Base-by-base conservation (phyloP, 2,113 vertebrate species). In the Pachycephala philippinensis region DNA sequence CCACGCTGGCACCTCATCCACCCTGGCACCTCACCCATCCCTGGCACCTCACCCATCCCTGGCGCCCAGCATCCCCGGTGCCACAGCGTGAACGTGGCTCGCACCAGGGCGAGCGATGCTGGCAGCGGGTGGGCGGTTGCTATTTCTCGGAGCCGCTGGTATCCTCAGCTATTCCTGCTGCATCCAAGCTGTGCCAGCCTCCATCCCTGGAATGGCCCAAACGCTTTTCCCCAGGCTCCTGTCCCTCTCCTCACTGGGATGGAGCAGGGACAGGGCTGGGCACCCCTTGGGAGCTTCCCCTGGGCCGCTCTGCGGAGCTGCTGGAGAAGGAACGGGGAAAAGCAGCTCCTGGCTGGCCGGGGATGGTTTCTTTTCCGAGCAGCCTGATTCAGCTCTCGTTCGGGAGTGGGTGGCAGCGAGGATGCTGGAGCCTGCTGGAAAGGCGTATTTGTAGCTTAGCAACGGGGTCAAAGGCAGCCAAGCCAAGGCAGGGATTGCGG, bases 361-460 rank as follows among this genome's bases (percentile, higher is more conserved):
- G 39, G 81, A 35, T 50, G 0, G 28, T 45, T 92, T 45, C 81
- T 69, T 39, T 69, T 42, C n/a, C 13, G 52, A 77, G 87, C 88
- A 75, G 81, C 77, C 78, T 77, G 87, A 88, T 93, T 94, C 87
- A 84, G 87, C 66, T 60, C 1, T 15, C 64, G 9, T 56, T 74
- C 19, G 89, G 93, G 87, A 92, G 92, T 94, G 94, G 86, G 93
- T 71, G 92, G 96, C 28, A 86, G 69, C 6, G 60, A 78, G 88
- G 84, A 95, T 93, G 94, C 94, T 87, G 94, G 87, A 90, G 93
- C 82, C 83, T 44, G 92, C 89, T 93, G 94, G 81, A 96, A 90
- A 97, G 74, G 96, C 95, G 50, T 84, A 75, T 87, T 47, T 95
- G 97, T 98, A 93, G 68, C 97, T 94, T 98, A 97, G 98, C 97